These are phyloP conservation scores for Drosophila sordidapex DNA, from an alignment of 2,888 invertebrate species.

Conservation along the genomic window DNA sequence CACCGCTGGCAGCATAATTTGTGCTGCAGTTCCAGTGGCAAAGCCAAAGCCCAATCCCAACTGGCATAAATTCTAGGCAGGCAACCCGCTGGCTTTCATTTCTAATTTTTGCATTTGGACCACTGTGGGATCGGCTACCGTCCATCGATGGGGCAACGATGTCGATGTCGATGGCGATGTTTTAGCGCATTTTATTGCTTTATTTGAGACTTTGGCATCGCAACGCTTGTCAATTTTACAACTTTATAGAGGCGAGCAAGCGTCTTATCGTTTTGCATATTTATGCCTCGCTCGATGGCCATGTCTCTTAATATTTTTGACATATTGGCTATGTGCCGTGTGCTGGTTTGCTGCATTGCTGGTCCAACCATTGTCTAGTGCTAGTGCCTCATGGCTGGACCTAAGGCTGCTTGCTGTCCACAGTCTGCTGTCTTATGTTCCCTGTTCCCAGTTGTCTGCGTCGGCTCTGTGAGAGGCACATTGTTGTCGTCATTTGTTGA, in stretches of 20 bases:
- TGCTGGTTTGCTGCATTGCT: slow-evolving; percentile 23
- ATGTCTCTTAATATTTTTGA: slow-evolving; percentile 83
- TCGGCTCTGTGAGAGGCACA: slow-evolving; percentile 53
- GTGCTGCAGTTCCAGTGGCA: slow-evolving; percentile 17
- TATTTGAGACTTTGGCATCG: slow-evolving; percentile 74
- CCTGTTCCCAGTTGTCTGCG: slow-evolving; percentile 11
- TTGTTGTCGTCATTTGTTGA: slow-evolving; percentile 76
- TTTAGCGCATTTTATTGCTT: slow-evolving; percentile 79
- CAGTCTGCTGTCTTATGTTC: slow-evolving; percentile 6
- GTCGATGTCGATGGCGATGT: slow-evolving; percentile 60
- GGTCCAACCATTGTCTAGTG: slow-evolving; percentile 51
- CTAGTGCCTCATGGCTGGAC: slow-evolving; percentile 26
- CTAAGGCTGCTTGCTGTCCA: slow-evolving; percentile 33
- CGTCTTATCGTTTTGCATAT: slow-evolving; percentile 77
- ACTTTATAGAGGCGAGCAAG: slow-evolving; percentile 77
- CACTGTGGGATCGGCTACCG: slow-evolving; percentile 60
- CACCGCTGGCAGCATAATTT: slow-evolving; percentile 37
- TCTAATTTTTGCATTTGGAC: slow-evolving; percentile 79
- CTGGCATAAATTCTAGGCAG: slow-evolving; percentile 69
- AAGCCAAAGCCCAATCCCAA: slow-evolving; percentile 16
- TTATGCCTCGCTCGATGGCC: slow-evolving; percentile 70
- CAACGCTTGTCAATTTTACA: slow-evolving; percentile 80
- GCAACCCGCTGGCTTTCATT: slow-evolving; percentile 77
- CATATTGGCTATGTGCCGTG: slow-evolving; percentile 77
- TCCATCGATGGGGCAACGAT: slow-evolving; percentile 30